Base-by-base conservation (phyloP, 2,888 invertebrate species). In the Archips crataeganus region DNA sequence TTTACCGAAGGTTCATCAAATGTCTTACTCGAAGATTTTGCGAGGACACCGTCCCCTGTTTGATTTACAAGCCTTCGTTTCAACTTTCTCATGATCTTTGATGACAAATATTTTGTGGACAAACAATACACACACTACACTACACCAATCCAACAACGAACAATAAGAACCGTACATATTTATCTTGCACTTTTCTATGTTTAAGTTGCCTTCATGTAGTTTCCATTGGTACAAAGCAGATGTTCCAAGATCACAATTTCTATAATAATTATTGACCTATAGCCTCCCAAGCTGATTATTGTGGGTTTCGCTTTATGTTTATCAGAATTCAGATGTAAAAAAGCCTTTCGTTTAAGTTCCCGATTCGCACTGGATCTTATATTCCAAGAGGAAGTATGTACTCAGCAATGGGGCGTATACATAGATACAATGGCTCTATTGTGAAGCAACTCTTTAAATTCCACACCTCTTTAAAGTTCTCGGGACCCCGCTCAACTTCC, bases 1-100 rank as follows among this genome's bases (percentile, higher is more conserved):
- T 73, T 73, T 64, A 42, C 59, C 59, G 59, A 69, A 73, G 73
- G 64, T 69, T 64, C 73, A 47, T 73, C 69, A 73, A 69, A 64
- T 64, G 69, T 69, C 73, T 73, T 69, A 64, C 72, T 68, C n/a
- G 68, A 63, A 63, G 34, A 64, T 73, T 73, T 60, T 63, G 63
- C 64, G 10, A 64, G 73, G 34, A 64, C 42, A 39, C 34, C 34
- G 32, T n/a, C 64, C 63, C 73, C 60, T 73, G 73, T 73, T 73
- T 73, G 69, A 69, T 64, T 73, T 69, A 64, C 73, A 73, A 63
- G 64, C 59, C 73, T 64, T 69, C 68, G 69, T 59, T 51, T 60
- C 63, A 57, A 68, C 68, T 73, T 73, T 63, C 73, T 73, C 59
- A 34, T 73, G 64, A 69, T 64, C 63, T 69, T 71, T 59, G 64